phyloP scores from a whole-genome alignment of 2,113 vertebrate species.

The Pluvialis apricaria region DNA sequence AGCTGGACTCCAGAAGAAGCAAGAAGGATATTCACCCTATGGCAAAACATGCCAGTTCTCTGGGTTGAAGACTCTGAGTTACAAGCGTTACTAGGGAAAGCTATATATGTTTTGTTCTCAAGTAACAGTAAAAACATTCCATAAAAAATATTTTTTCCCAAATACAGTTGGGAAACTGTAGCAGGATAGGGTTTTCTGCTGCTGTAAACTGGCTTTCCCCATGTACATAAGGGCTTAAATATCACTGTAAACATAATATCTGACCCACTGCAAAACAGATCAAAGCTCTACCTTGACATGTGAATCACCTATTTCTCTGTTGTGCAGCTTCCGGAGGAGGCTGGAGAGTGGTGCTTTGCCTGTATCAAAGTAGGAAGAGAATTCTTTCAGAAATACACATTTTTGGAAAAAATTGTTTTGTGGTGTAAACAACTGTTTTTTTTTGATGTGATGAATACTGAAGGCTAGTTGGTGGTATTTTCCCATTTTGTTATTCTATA shows the following conservation, averaged over 20 bases:
- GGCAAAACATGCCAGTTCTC: neutral
- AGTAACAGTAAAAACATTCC: neutral
- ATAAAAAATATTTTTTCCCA: neutral
- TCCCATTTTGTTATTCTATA: neutral
- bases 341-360: neutral
- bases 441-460: neutral
- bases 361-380: neutral
- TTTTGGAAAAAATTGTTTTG: neutral
- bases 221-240: neutral
- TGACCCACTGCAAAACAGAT: neutral
- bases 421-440: accelerated
- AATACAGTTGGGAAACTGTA: neutral
- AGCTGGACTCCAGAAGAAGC: neutral
- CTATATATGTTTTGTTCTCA: neutral
- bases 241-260: neutral
- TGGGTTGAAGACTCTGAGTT: neutral
- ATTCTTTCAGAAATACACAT: neutral
- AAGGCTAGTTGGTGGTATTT: neutral
- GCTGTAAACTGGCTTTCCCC: neutral
- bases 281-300: neutral
- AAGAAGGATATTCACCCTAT: neutral
- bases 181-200: neutral
- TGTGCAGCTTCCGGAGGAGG: neutral
- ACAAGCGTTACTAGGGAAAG: neutral
- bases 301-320: neutral